Evolutionary conservation across 1,140 invertebrate species (phyloP).

Genomic region (Apis cerana): DNA sequence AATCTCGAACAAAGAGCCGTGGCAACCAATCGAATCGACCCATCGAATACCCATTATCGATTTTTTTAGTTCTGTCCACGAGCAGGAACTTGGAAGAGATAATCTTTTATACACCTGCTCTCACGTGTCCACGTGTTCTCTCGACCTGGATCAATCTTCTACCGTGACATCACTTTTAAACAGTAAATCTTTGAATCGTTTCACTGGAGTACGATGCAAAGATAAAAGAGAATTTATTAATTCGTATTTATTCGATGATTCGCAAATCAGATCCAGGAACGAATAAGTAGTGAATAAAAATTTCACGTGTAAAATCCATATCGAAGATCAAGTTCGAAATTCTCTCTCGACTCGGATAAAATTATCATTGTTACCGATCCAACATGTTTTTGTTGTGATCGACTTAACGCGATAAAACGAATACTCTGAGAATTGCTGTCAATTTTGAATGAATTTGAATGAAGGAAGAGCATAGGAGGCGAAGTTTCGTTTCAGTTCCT

Average conservation of each 20-base stretch:
- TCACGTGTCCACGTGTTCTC: constrained; percentile 38
- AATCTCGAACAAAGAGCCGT: background rate
- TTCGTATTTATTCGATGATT: constrained; percentile 16
- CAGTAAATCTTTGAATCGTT: constrained; percentile 31
- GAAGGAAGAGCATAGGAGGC: background rate
- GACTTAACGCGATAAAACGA: background rate
- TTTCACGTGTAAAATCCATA: too few relatives aligned
- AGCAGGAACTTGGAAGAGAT: constrained; percentile 3
- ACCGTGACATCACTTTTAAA: constrained; percentile 43
- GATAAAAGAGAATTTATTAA: background rate
- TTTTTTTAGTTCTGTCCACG: background rate
- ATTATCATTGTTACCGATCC: too few relatives aligned
- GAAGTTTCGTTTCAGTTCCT: background rate
- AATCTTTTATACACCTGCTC: background rate
- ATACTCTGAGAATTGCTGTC: background rate
- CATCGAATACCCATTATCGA: background rate
- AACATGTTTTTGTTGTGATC: too few relatives aligned
- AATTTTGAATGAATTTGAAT: too few relatives aligned
- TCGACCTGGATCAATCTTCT: constrained; percentile 49
- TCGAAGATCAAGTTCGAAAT: too few relatives aligned
- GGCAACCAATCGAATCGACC: background rate
- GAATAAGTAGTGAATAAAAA: background rate
- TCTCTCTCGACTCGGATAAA: too few relatives aligned
- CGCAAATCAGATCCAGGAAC: background rate
- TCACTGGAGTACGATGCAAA: constrained; percentile 7